A percentile compares a stretch with the other conserved stretches of the same genome.
phyloP scores from a whole-genome alignment of 2,113 vertebrate genomes.

The Myocastor coypus region DNA sequence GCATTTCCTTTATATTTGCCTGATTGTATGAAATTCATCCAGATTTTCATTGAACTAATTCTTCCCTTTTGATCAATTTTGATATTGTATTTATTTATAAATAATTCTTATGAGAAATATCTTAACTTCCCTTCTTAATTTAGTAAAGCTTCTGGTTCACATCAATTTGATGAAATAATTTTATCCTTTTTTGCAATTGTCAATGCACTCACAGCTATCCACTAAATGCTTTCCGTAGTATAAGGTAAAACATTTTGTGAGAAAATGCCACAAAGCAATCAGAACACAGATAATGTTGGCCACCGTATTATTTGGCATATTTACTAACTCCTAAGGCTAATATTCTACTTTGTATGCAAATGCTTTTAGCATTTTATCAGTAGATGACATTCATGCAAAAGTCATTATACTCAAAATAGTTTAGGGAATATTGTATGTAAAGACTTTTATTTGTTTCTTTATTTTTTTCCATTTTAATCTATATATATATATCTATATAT shows the following conservation, averaged over 20 bases:
- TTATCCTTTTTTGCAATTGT: slow-evolving; percentile 45
- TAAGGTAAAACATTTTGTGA: slow-evolving; percentile 35
- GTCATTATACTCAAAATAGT: slow-evolving; percentile 10
- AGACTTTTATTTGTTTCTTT: background rate
- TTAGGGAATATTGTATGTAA: background rate
- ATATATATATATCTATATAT: background rate
- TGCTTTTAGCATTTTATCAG: background rate
- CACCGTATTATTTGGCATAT: background rate
- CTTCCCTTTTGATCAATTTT: slow-evolving; percentile 35
- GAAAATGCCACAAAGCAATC: slow-evolving; percentile 53
- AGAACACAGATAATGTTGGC: background rate
- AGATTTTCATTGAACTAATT: slow-evolving; percentile 23
- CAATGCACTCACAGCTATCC: background rate
- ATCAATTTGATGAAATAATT: slow-evolving; percentile 28
- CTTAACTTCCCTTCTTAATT: slow-evolving; percentile 17
- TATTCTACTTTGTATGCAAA: slow-evolving; percentile 35
- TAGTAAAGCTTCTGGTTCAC: slow-evolving; percentile 26
- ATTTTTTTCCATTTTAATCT: background rate
- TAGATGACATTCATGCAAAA: background rate
- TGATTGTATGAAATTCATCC: slow-evolving; percentile 23
- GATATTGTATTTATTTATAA: slow-evolving; percentile 60
- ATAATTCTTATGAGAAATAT: slow-evolving; percentile 7
- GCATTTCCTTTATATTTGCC: background rate
- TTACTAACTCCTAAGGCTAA: background rate
- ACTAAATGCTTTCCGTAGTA: slow-evolving; percentile 9